Evolutionary conservation across 2,888 invertebrate species (phyloP).

Genomic region (Campaea margaritaria): DNA sequence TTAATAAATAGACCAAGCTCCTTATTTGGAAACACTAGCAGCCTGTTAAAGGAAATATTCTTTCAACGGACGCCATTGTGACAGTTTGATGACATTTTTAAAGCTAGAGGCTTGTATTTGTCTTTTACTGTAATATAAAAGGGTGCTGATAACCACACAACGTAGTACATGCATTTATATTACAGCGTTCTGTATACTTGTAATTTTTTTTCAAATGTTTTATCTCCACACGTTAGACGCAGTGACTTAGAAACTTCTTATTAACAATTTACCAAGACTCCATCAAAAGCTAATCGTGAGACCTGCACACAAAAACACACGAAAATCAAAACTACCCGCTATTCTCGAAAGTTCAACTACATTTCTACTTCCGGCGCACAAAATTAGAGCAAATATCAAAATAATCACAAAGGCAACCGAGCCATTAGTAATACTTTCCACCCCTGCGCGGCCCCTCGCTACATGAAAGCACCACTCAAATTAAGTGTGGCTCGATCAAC

Average conservation of each 20-base stretch:
- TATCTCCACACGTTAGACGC: background rate
- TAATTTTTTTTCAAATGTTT: too few species aligned
- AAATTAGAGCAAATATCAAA: slow-evolving; percentile 68
- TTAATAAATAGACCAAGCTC: background rate
- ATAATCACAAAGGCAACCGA: slow-evolving; percentile 75
- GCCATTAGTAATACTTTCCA: slow-evolving; percentile 70
- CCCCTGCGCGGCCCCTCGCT: slow-evolving; percentile 68
- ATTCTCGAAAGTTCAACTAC: slow-evolving; percentile 59
- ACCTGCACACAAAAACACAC: slow-evolving; percentile 1
- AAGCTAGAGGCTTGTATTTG: too few species aligned
- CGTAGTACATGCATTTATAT: too few species aligned
- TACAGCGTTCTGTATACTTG: too few species aligned
- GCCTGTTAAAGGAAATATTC: too few species aligned
- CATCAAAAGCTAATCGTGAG: slow-evolving; percentile 4
- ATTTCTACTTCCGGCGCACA: slow-evolving; percentile 64
- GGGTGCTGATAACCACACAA: too few species aligned
- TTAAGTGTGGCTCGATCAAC: slow-evolving; percentile 85
- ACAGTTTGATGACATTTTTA: too few species aligned
- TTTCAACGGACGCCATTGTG: too few species aligned
- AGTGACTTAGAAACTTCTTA: background rate
- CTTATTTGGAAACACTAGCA: background rate
- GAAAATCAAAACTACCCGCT: slow-evolving; percentile 27
- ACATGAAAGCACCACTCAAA: slow-evolving; percentile 81
- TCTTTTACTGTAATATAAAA: too few species aligned
- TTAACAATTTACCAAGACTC: background rate